Evolutionary conservation across 2,888 invertebrate species (phyloP), one percentile per base, ranked within the genome.

Genomic region (Eustalomyia histrio): DNA sequence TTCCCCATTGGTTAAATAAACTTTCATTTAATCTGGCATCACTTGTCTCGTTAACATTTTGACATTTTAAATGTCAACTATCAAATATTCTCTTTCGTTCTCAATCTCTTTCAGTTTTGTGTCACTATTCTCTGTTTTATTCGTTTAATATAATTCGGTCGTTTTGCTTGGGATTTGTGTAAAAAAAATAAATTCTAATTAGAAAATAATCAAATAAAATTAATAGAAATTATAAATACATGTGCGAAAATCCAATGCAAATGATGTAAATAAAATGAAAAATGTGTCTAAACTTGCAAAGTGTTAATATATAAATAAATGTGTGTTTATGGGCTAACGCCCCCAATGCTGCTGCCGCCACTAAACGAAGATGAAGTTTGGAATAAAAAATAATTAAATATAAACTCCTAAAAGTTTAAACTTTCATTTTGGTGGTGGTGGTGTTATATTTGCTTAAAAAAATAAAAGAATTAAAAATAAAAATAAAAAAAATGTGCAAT

Each of bases 321-420:
- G 29, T 60, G 69, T 55, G 47, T 80, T 80, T 73, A 71, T 76
- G 65, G 81, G 81, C 78, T 81, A 81, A 81, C 81, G 81, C 81
- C 81, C 81, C 81, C 69, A 74, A 58, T 74, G 57, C 39, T 74
- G 60, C 47, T 63, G 75, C 60, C 75, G 61, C 61, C 47, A 74
- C 64, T 69, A 57, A 67, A 68, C 35, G 47, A 60, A 73, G 17
- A 71, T 24, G 24, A 71, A 58, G 57, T 60, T 64, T 60, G 39
- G 39, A 63, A 53, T 29, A 29, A 29, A 29, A 29, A 6, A 61
- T n/a, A 10, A 16, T 52, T 53, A 35, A 64, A 43, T 18, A 10
- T 24, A n/a, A 21, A 33, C 10, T 65, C 33, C 68, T 64, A 43
- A 35, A 21, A 24, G 18, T 9, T 5, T 17, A 61, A 18, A 55